phyloP scores from a whole-genome alignment of 2,113 vertebrate species.

The Trachemys scripta region DNA sequence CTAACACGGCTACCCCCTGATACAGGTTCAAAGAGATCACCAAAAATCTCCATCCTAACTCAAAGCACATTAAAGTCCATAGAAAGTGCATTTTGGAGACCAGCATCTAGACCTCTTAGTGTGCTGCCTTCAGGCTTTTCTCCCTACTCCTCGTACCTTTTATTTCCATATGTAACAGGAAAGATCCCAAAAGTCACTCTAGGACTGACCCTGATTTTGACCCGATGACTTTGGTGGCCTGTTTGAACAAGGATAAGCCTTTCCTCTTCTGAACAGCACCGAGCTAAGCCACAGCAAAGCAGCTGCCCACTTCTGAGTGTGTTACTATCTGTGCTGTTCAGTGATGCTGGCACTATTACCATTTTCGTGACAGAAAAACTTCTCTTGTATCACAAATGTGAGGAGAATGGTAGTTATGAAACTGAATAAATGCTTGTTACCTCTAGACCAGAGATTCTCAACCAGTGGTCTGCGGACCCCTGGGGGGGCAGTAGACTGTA shows the following conservation, averaged over 20 bases:
- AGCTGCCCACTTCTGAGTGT: not conserved
- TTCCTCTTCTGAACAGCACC: not conserved
- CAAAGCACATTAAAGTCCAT: not conserved
- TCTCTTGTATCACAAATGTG: not conserved
- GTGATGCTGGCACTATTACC: not conserved
- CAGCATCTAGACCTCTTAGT: not conserved
- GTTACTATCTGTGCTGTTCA: not conserved
- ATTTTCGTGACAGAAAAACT: conserved; percentile 15
- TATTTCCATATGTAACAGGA: not conserved
- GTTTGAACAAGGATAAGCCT: not conserved
- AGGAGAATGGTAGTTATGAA: not conserved
- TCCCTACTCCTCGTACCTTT: not conserved
- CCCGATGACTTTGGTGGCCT: not conserved
- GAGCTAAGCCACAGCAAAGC: not conserved
- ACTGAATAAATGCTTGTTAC: conserved; percentile 9
- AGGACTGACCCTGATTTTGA: not conserved
- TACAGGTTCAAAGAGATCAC: not conserved
- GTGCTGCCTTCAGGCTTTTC: not conserved
- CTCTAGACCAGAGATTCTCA: not conserved
- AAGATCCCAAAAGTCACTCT: not conserved
- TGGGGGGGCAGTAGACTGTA: too few species aligned
- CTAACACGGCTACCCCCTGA: too few species aligned
- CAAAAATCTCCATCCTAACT: not conserved
- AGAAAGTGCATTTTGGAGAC: not conserved
- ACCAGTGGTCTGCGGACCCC: too few species aligned